Conservation (phyloP, 2,888 invertebrate species). For the Tipula vernalis region DNA sequence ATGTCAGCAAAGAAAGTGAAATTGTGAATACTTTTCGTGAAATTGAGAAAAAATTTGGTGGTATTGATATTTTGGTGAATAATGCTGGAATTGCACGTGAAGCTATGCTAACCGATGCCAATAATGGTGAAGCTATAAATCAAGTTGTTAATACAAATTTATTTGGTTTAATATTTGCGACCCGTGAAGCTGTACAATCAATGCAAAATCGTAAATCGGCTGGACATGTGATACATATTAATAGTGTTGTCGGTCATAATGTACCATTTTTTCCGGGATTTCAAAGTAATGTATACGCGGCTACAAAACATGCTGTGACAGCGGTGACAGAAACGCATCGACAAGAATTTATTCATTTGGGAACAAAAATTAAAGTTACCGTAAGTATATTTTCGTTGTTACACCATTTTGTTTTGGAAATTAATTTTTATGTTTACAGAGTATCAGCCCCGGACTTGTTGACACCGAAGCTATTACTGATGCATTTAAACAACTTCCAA, state of each 20-base stretch:
- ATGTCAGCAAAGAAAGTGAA: constrained; percentile 40
- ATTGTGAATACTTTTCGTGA: constrained; percentile 41
- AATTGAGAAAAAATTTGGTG: constrained; percentile 37
- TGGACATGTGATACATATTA: constrained; percentile 38
- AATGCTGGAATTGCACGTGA: constrained; percentile 38
- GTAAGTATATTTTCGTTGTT: not conserved
- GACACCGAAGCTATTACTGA: not conserved
- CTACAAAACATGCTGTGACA: constrained; percentile 27
- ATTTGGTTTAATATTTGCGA: constrained; percentile 33
- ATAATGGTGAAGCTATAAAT: constrained; percentile 22
- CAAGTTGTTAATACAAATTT: constrained; percentile 35
- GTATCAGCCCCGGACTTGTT: constrained; percentile 5
- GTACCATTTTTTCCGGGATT: constrained; percentile 25
- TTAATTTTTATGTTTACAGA: not conserved
- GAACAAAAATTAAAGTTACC: constrained; percentile 4
- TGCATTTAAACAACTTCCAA: constrained; percentile 9
- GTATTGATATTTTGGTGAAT: constrained; percentile 43
- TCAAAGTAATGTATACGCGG: constrained; percentile 23
- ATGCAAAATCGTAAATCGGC: constrained; percentile 33
- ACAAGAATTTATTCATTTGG: constrained; percentile 24
- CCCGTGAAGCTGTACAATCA: constrained; percentile 35
- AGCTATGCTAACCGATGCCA: constrained; percentile 17
- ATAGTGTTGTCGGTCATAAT: constrained; percentile 36
- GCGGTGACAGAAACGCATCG: constrained; percentile 27
- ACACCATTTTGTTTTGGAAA: too few species aligned